Evolutionary conservation across 2,888 invertebrate species (phyloP).

Genomic region (Hybos culiciformis): DNA sequence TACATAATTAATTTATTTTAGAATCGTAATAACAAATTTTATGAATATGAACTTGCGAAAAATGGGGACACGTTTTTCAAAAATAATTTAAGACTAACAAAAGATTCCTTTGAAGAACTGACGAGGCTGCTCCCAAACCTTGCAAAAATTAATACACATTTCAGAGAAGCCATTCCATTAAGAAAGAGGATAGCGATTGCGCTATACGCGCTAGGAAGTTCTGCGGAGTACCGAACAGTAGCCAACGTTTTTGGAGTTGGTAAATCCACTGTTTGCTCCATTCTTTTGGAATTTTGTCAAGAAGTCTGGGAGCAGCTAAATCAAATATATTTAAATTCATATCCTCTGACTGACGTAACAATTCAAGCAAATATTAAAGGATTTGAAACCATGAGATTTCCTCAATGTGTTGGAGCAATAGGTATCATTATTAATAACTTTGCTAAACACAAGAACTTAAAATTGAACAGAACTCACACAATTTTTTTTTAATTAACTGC

Average conservation of each 20-base stretch:
- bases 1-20: no score
- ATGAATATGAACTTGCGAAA: no score
- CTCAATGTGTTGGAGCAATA: no score
- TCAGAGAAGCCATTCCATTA: not conserved
- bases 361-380: not conserved
- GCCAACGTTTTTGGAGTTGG: constrained; percentile 1
- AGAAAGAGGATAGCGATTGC: not conserved
- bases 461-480: no score
- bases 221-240: not conserved
- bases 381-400: not conserved
- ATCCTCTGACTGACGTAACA: not conserved
- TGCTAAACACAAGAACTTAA: no score
- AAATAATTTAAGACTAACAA: no score
- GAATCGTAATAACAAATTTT: no score
- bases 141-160: not conserved
- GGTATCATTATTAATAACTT: no score
- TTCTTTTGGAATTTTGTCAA: no score
- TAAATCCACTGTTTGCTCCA: not conserved
- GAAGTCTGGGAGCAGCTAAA: not conserved
- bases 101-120: no score
- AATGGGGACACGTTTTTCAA: no score
- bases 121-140: no score
- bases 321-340: not conserved
- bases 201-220: not conserved
- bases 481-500: not conserved